Conservation (phyloP, 2,113 vertebrate genomes). For the Oncorhynchus nerka region DNA sequence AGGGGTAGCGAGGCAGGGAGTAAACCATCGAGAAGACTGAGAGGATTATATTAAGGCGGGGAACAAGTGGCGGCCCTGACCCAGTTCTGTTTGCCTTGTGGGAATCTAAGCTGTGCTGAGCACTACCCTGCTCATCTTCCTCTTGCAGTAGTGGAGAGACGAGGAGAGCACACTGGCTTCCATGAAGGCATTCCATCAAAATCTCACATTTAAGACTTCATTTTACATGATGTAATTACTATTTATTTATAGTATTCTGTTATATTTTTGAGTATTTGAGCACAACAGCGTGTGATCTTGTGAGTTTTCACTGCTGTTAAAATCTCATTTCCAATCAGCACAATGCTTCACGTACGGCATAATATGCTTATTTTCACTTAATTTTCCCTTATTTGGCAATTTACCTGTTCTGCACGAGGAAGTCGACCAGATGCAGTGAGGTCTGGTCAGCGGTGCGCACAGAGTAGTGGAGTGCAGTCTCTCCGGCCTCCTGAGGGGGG, state of each 20-base stretch:
- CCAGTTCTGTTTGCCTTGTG: conserved; percentile 72
- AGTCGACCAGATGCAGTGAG: conserved; percentile 96
- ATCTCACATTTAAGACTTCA: too few relatives aligned
- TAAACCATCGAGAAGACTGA: conserved; percentile 61
- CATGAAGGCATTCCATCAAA: too few relatives aligned
- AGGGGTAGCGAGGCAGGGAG: conserved; percentile 48
- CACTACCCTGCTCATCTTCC: conserved; percentile 25
- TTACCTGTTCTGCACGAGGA: conserved; percentile 98
- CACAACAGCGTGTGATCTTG: too few relatives aligned
- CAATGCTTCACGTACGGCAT: too few relatives aligned
- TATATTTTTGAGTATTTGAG: too few relatives aligned
- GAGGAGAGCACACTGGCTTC: not conserved
- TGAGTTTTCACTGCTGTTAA: too few relatives aligned
- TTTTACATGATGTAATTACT: too few relatives aligned
- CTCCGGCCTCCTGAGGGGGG: conserved; percentile 86
- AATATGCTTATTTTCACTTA: too few relatives aligned
- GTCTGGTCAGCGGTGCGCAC: conserved; percentile 95
- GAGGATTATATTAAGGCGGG: conserved; percentile 68
- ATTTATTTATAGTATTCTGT: too few relatives aligned
- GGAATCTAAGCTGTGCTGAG: conserved; percentile 54
- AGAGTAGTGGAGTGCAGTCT: conserved; percentile 94
- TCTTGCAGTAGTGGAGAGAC: not conserved
- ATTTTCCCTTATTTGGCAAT: not conserved
- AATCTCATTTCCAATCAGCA: too few relatives aligned
- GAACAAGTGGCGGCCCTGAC: conserved; percentile 67